Evolutionary conservation across 2,113 vertebrate genomes (phyloP).

Genomic region (Maccullochella peelii): DNA sequence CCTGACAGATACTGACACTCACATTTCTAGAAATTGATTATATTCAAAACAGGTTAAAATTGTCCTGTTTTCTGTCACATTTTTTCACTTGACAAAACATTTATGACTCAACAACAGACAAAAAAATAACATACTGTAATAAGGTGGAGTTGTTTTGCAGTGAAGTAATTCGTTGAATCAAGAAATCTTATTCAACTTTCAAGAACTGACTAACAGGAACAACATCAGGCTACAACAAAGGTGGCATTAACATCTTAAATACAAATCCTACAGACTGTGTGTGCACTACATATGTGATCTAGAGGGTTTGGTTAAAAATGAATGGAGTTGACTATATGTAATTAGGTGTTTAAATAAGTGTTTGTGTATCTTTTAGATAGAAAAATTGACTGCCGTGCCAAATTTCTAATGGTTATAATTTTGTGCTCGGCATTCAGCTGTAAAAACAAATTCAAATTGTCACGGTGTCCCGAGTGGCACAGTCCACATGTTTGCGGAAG

Average conservation of each 20-base stretch:
- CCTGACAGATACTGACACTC: background rate
- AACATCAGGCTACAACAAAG: background rate
- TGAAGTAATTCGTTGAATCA: background rate
- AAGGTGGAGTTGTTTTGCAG: no score
- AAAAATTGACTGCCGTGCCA: slow-evolving; percentile 29
- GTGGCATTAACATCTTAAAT: background rate
- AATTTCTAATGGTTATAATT: slow-evolving; percentile 26
- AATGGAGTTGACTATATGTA: background rate
- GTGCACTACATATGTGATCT: background rate
- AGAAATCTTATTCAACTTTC: background rate
- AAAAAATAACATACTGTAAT: no score
- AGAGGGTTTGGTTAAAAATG: background rate
- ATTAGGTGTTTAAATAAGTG: slow-evolving; percentile 23
- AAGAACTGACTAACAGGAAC: background rate
- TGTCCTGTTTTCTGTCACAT: slow-evolving; percentile 6
- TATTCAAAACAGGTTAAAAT: background rate
- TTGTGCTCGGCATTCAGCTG: slow-evolving; percentile 27
- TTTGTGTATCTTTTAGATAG: slow-evolving; percentile 20
- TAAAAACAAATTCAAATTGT: slow-evolving; percentile 45
- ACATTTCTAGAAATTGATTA: background rate
- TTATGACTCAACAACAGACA: background rate
- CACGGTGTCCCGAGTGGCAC: slow-evolving; percentile 31
- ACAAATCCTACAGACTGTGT: background rate
- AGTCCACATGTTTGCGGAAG: slow-evolving; percentile 30
- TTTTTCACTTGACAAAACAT: background rate